Percentiles rank a stretch among this genome's conserved stretches.
Evolutionary conservation across 2,888 invertebrate species (phyloP).

Genomic region (Tiliacea aurago): DNA sequence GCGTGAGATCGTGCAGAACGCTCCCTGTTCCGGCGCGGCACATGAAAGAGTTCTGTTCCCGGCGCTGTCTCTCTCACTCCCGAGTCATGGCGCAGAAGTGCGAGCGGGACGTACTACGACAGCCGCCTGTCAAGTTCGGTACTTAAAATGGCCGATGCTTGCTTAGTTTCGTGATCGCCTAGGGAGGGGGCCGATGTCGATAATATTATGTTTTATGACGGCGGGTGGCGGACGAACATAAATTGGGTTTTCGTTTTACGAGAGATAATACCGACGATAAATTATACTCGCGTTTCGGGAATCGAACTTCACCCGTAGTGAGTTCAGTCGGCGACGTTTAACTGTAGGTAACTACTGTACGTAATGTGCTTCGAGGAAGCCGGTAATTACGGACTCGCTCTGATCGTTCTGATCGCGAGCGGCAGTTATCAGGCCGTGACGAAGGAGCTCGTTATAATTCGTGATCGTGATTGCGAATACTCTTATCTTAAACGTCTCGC

Average conservation of each 20-base stretch:
- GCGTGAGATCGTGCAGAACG: slow-evolving; percentile 81
- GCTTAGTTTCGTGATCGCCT: slow-evolving; percentile 89
- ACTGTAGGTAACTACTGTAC: slow-evolving; percentile 62
- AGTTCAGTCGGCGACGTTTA: slow-evolving; percentile 69
- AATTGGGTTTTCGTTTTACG: slow-evolving; percentile 89
- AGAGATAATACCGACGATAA: slow-evolving; percentile 86
- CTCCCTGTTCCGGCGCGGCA: slow-evolving; percentile 79
- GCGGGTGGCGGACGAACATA: slow-evolving; percentile 83
- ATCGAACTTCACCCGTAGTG: slow-evolving; percentile 75
- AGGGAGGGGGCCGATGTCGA: slow-evolving; percentile 88
- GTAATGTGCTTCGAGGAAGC: slow-evolving; percentile 75
- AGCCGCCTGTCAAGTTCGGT: slow-evolving; percentile 84
- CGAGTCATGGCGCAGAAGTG: background rate
- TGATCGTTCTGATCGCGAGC: slow-evolving; percentile 68
- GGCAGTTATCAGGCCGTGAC: slow-evolving; percentile 82
- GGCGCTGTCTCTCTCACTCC: slow-evolving; percentile 71
- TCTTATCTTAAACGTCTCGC: slow-evolving; percentile 77
- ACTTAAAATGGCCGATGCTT: slow-evolving; percentile 88
- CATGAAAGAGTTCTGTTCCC: slow-evolving; percentile 84
- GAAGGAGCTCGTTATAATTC: slow-evolving; percentile 79
- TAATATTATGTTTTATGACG: slow-evolving; percentile 89
- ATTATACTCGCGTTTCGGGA: slow-evolving; percentile 84
- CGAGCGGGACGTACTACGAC: slow-evolving; percentile 63
- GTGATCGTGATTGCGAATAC: slow-evolving; percentile 76
- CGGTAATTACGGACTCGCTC: slow-evolving; percentile 72